These are phyloP conservation scores for Xestoiulus laeticollis DNA, from an alignment of 2,888 invertebrate species.

Conservation along the genomic window DNA sequence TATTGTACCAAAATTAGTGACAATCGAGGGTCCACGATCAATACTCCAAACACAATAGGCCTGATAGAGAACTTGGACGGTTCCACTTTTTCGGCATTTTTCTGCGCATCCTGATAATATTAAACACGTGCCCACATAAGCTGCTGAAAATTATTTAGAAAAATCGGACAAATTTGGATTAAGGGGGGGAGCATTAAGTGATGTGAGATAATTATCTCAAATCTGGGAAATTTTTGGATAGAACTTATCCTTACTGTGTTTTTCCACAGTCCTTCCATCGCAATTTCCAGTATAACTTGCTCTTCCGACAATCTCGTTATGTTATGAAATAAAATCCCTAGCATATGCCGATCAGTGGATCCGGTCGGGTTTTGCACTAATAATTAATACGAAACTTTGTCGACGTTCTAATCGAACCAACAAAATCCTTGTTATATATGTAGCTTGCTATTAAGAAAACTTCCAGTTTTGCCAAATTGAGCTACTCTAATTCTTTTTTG, in stretches of 20 bases:
- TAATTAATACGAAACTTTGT: not conserved
- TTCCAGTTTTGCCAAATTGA: too few species aligned
- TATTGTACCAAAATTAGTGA: not conserved
- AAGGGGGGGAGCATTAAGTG: too few species aligned
- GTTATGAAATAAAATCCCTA: too few species aligned
- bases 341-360: not conserved
- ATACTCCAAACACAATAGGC: too few species aligned
- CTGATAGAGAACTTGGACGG: not conserved
- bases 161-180: too few species aligned
- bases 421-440: not conserved
- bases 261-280: not conserved
- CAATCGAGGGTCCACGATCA: not conserved
- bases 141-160: not conserved
- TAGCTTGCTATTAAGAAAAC: not conserved
- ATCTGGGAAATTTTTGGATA: not conserved
- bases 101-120: too few species aligned
- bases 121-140: not conserved
- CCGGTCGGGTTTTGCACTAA: not conserved
- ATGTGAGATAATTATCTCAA: not conserved
- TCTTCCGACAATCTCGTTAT: too few species aligned
- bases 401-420: not conserved
- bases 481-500: too few species aligned
- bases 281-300: too few species aligned
- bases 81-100: not conserved
- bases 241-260: too few species aligned